Evolutionary conservation across 2,797 vertebrate genomes (phyloP).

Genomic region (Protonibea diacanthus): DNA sequence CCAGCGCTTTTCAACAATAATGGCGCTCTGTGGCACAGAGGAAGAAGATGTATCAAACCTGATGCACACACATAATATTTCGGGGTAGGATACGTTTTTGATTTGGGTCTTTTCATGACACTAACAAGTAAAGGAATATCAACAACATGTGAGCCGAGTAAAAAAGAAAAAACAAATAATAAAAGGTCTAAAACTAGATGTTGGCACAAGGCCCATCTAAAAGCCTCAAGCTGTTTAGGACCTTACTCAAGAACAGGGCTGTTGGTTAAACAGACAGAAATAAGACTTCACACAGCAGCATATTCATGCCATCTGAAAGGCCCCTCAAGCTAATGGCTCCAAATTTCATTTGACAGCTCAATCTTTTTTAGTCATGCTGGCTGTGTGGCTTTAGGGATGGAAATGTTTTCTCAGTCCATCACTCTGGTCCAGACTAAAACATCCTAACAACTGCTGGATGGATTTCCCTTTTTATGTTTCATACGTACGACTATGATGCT

Average conservation of each 20-base stretch:
- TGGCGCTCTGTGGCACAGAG: neutral
- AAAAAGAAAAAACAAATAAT: neutral
- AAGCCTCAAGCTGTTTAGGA: neutral
- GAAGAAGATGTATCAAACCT: neutral
- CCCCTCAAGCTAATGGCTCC: constrained; percentile 22
- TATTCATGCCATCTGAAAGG: constrained; percentile 15
- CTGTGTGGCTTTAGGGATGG: neutral
- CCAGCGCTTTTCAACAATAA: neutral
- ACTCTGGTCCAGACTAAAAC: constrained; percentile 8
- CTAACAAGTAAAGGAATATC: neutral
- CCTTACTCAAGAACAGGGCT: neutral
- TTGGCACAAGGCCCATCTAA: neutral
- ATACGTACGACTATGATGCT: neutral
- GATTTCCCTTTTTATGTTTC: constrained; percentile 1
- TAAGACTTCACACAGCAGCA: constrained; percentile 4
- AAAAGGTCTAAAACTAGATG: constrained; percentile 7
- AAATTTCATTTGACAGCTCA: constrained; percentile 39
- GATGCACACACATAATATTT: too few relatives aligned
- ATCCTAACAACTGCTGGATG: neutral
- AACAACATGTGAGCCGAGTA: neutral
- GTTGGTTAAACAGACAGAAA: constrained; percentile 23
- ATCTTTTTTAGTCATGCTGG: constrained; percentile 8
- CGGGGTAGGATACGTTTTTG: neutral
- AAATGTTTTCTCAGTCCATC: constrained; percentile 6
- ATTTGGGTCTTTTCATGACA: neutral